phyloP scores from a whole-genome alignment of 2,797 vertebrate species.

The Sciurus vulgaris region DNA sequence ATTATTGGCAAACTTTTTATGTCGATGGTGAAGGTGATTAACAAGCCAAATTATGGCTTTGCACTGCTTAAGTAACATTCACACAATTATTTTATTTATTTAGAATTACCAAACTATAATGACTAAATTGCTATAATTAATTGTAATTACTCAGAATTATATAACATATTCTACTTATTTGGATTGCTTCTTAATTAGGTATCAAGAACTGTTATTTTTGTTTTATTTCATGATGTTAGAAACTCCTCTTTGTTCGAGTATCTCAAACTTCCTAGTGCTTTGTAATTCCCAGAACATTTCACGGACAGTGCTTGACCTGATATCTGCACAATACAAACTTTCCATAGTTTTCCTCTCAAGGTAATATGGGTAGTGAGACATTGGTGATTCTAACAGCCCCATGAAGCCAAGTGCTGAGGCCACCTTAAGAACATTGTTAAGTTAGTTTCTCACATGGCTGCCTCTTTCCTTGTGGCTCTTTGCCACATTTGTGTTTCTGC shows the following conservation, averaged over 20 bases:
- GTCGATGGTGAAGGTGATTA: neutral
- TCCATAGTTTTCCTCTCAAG: neutral
- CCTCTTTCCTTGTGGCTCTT: neutral
- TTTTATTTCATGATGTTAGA: neutral
- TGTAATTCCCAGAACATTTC: slow-evolving; percentile 54
- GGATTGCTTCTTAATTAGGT: slow-evolving; percentile 14
- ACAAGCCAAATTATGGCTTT: slow-evolving; percentile 50
- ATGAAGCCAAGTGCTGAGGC: neutral
- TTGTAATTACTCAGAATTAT: slow-evolving; percentile 32
- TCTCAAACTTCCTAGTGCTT: neutral
- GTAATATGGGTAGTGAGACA: neutral
- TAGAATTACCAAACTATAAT: slow-evolving; percentile 9
- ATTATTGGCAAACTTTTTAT: slow-evolving; percentile 21
- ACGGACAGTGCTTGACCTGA: neutral
- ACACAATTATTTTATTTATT: slow-evolving; percentile 17
- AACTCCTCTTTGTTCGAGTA: neutral
- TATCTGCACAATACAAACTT: neutral
- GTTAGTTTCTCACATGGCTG: neutral
- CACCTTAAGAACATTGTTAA: neutral
- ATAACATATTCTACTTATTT: neutral
- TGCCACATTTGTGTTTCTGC: neutral
- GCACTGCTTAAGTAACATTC: neutral
- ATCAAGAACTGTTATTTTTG: neutral
- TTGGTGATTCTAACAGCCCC: neutral
- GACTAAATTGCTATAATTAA: slow-evolving; percentile 9